Conservation (phyloP, 35 echinoderm and acorn worm species). For the Apostichopus parvimensis region DNA sequence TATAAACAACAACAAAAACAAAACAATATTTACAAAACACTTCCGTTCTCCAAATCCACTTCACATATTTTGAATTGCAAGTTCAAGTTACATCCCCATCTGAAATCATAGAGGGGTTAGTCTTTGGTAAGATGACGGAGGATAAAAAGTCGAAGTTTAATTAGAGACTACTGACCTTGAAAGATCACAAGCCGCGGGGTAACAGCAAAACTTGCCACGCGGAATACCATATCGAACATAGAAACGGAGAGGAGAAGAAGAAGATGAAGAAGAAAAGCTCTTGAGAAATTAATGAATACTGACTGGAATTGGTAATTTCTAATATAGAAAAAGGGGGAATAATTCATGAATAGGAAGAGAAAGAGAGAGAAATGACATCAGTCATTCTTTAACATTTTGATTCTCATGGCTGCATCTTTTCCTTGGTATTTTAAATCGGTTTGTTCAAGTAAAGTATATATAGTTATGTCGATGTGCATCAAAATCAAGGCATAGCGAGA, state of each 20-base stretch:
- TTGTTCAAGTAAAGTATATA: too few relatives aligned
- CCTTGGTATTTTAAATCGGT: too few relatives aligned
- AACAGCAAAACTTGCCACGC: background rate
- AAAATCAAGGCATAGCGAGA: too few relatives aligned
- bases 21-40: too few relatives aligned
- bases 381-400: too few relatives aligned
- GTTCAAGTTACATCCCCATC: background rate
- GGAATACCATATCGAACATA: background rate
- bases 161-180: background rate
- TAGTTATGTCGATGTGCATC: too few relatives aligned
- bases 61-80: background rate
- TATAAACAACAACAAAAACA: background rate
- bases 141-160: background rate
- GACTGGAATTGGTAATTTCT: background rate
- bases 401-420: too few relatives aligned
- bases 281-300: constrained; percentile 5
- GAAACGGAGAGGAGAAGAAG: background rate
- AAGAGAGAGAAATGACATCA: background rate
- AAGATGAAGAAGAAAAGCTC: background rate
- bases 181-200: background rate
- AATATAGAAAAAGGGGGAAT: background rate
- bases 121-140: background rate
- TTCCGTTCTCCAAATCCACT: background rate
- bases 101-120: background rate
- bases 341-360: background rate